phyloP scores from a whole-genome alignment of 2,113 vertebrate genomes.

The Sylvia atricapilla region DNA sequence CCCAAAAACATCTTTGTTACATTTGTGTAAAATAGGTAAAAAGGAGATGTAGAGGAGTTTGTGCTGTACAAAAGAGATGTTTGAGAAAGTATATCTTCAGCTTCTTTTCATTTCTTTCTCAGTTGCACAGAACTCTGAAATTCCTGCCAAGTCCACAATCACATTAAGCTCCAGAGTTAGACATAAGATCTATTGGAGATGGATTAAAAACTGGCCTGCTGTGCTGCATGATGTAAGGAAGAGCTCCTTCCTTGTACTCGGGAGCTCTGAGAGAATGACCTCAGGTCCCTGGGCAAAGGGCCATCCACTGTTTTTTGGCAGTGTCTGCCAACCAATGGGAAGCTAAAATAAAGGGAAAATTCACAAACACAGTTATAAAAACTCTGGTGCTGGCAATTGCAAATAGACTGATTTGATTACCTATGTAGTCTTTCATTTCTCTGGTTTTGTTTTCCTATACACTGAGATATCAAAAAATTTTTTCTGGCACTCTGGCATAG shows the following conservation, averaged over 20 bases:
- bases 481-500: background rate
- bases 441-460: background rate
- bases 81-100: background rate
- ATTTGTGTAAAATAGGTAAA: background rate
- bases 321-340: background rate
- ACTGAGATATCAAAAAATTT: background rate
- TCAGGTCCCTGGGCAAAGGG: background rate
- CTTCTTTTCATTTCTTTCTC: background rate
- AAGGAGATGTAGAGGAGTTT: background rate
- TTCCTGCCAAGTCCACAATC: background rate
- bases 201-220: background rate
- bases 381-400: background rate
- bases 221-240: background rate
- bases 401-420: constrained; percentile 2
- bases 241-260: background rate
- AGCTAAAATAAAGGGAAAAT: background rate
- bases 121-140: background rate
- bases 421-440: background rate
- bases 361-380: background rate
- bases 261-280: background rate
- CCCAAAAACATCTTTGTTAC: background rate
- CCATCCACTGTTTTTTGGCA: background rate
- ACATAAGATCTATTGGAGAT: background rate
- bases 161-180: background rate
- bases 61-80: background rate